Percentiles rank a stretch among this genome's conserved stretches.
Evolutionary conservation across 2,888 invertebrate genomes (phyloP).

Genomic region (Amphipyra tragopoginis): DNA sequence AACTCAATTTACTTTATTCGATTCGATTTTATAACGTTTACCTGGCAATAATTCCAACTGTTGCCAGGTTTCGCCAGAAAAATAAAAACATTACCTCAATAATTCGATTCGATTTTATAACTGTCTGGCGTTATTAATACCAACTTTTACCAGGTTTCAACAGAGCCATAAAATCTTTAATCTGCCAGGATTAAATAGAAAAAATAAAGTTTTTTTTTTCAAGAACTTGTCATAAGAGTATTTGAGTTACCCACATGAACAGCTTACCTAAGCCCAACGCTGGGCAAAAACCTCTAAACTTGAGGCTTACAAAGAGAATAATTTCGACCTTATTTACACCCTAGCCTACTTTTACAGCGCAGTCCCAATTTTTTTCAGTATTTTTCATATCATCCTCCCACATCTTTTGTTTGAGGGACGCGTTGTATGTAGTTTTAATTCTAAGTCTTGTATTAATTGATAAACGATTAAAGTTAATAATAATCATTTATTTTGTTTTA

Average conservation of each 20-base stretch:
- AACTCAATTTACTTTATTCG: no score
- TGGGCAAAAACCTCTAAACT: not conserved
- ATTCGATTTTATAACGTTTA: no score
- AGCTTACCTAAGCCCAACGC: not conserved
- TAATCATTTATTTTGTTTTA: constrained; percentile 54
- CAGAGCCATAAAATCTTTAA: no score
- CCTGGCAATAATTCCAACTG: no score
- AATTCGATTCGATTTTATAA: no score
- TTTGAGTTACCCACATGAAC: not conserved
- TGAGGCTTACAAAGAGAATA: constrained; percentile 27
- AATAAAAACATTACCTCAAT: no score
- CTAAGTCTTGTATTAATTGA: constrained; percentile 58
- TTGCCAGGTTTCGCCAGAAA: no score
- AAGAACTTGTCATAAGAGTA: no score
- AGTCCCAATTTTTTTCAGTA: constrained; percentile 58
- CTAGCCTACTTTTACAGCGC: constrained; percentile 35
- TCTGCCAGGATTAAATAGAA: no score
- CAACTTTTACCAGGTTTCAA: no score
- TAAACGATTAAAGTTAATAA: constrained; percentile 65
- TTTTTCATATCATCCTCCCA: constrained; percentile 54
- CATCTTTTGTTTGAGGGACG: constrained; percentile 62
- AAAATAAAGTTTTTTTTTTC: no score
- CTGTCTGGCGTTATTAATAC: no score
- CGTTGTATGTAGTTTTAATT: constrained; percentile 43
- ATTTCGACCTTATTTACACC: constrained; percentile 24